Evolutionary conservation across 2,113 vertebrate species (phyloP).

Genomic region (Butorides virescens): DNA sequence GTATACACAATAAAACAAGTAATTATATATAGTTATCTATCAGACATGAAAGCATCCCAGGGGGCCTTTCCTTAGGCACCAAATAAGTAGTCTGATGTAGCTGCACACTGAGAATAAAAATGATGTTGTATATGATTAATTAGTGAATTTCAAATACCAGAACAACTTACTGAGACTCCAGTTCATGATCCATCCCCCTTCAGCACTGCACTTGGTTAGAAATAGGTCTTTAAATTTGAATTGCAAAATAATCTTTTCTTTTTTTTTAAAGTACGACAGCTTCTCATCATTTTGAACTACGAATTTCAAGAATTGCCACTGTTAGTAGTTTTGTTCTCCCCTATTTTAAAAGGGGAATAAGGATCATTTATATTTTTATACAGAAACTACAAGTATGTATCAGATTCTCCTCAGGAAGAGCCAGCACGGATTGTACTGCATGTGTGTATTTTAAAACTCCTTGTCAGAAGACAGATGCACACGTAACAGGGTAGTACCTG

Average conservation of each 20-base stretch:
- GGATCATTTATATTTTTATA: neutral
- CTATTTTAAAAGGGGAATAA: neutral
- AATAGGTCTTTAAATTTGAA: neutral
- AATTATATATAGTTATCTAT: constrained; percentile 31
- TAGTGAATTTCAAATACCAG: neutral
- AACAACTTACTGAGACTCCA: neutral
- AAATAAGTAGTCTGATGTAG: neutral
- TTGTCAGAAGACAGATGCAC: neutral
- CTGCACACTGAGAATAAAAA: neutral
- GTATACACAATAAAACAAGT: constrained; percentile 5
- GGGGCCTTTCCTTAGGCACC: neutral
- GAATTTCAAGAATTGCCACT: neutral
- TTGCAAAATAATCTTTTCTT: neutral
- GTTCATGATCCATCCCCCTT: neutral
- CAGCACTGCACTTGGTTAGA: neutral
- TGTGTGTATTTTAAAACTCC: neutral
- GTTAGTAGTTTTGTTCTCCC: neutral
- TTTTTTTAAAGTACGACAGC: neutral
- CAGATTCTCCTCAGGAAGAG: neutral
- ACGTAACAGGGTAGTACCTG: neutral
- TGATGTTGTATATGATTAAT: neutral
- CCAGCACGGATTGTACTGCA: neutral
- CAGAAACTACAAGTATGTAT: neutral
- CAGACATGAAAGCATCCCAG: neutral
- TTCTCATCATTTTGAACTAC: neutral